phyloP scores from a whole-genome alignment of 2,797 vertebrate species.

The Danionella dracula region DNA sequence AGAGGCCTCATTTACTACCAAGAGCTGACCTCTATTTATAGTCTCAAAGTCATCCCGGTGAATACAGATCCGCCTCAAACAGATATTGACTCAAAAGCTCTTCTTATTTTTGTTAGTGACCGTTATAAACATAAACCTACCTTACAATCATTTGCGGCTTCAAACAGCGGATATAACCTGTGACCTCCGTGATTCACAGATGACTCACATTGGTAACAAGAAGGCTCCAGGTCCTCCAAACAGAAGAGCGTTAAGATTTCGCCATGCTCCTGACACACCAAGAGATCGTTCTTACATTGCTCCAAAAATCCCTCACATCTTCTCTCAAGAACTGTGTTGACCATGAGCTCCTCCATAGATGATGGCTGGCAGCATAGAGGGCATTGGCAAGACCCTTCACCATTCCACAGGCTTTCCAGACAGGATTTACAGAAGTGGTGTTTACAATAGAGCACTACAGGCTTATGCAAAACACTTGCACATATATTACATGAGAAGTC shows the following conservation, averaged over 20 bases:
- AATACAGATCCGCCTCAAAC: constrained; percentile 29
- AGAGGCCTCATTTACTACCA: constrained; percentile 49
- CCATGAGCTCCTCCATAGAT: constrained; percentile 64
- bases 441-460: constrained; percentile 76
- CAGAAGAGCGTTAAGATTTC: constrained; percentile 68
- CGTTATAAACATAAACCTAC: constrained; percentile 57
- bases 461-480: constrained; percentile 75
- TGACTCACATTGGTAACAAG: constrained; percentile 65
- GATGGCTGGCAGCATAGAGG: constrained; percentile 74
- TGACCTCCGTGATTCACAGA: constrained; percentile 62
- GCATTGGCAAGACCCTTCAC: constrained; percentile 56
- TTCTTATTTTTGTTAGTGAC: no score
- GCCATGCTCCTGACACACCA: constrained; percentile 66
- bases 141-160: constrained; percentile 75
- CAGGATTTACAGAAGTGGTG: constrained; percentile 82
- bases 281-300: constrained; percentile 57
- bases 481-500: constrained; percentile 82
- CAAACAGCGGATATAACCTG: constrained; percentile 65
- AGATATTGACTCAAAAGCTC: no score
- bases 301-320: constrained; percentile 62
- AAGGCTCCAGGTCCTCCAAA: constrained; percentile 70
- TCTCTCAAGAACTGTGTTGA: constrained; percentile 59
- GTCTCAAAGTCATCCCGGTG: constrained; percentile 52
- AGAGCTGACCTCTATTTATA: constrained; percentile 70
- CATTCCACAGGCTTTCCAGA: constrained; percentile 70